A percentile compares a stretch with the other conserved stretches of the same genome.
These are phyloP conservation scores for Protomyctophum bolini DNA, from an alignment of 2,113 vertebrate species.

Conservation along the genomic window DNA sequence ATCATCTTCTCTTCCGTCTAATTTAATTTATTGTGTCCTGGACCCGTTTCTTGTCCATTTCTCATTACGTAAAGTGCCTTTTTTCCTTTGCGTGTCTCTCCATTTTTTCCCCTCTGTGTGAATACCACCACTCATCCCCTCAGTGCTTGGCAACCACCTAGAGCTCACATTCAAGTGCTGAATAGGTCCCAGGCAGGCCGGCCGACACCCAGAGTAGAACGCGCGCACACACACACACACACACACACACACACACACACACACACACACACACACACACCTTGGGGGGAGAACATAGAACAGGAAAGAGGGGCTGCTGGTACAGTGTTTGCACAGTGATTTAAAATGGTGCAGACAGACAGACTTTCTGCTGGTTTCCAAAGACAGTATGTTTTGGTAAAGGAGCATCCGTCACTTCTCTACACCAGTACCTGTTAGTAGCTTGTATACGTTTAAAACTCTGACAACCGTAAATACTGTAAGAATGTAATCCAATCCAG, in stretches of 20 bases:
- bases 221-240: conserved; percentile 7
- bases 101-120: conserved; percentile 9
- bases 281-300: neutral
- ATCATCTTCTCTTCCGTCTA: too few relatives aligned
- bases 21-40: too few relatives aligned
- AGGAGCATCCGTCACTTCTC: too few relatives aligned
- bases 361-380: too few relatives aligned
- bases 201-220: neutral
- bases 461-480: too few relatives aligned
- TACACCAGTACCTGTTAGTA: too few relatives aligned
- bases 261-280: neutral
- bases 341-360: neutral
- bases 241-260: too few relatives aligned
- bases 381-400: too few relatives aligned
- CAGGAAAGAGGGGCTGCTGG: neutral
- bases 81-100: conserved; percentile 6
- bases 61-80: too few relatives aligned
- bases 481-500: too few relatives aligned
- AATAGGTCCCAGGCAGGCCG: conserved; percentile 19
- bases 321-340: neutral
- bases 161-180: conserved; percentile 55
- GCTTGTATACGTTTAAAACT: too few relatives aligned
- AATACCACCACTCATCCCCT: conserved; percentile 28
- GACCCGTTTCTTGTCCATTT: too few relatives aligned
- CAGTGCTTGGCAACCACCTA: conserved; percentile 41